Evolutionary conservation across 2,113 vertebrate species (phyloP).

Genomic region (Grallaria varia): DNA sequence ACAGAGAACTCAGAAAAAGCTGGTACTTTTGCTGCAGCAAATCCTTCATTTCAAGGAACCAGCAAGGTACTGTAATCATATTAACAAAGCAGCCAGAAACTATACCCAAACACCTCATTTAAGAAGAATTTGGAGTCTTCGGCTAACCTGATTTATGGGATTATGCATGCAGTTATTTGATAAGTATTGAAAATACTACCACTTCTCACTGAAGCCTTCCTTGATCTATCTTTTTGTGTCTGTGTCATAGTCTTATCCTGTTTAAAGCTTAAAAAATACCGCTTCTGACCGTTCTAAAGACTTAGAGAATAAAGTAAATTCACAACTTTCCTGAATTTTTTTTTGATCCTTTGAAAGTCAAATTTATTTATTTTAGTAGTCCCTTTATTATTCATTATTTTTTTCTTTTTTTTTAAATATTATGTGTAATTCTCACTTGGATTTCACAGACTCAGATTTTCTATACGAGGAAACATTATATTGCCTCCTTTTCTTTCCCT

Average conservation of each 20-base stretch:
- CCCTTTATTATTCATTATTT: slow-evolving; percentile 6
- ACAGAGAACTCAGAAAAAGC: slow-evolving; percentile 66
- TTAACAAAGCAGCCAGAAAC: slow-evolving; percentile 72
- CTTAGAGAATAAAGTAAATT: slow-evolving; percentile 32
- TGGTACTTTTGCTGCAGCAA: slow-evolving; percentile 55
- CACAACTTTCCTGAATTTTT: slow-evolving; percentile 26
- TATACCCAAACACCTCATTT: slow-evolving; percentile 67
- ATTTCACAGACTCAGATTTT: slow-evolving; percentile 68
- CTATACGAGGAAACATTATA: slow-evolving; percentile 50
- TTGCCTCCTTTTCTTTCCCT: slow-evolving; percentile 27
- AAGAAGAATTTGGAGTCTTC: slow-evolving; percentile 62
- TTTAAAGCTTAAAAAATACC: slow-evolving; percentile 59
- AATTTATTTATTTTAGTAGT: slow-evolving; percentile 54
- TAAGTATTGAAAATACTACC: slow-evolving; percentile 65
- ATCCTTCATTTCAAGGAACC: slow-evolving; percentile 67
- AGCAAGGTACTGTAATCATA: slow-evolving; percentile 71
- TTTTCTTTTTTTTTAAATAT: slow-evolving; percentile 36
- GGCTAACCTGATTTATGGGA: slow-evolving; percentile 70
- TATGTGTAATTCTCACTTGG: slow-evolving; percentile 55
- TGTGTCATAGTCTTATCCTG: slow-evolving; percentile 60
- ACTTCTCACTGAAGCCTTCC: slow-evolving; percentile 48
- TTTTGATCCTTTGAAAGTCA: slow-evolving; percentile 38
- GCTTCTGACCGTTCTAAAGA: slow-evolving; percentile 36
- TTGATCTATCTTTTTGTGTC: slow-evolving; percentile 53
- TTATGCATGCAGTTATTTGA: slow-evolving; percentile 71